Percentiles rank a stretch among this genome's conserved stretches.
Evolutionary conservation across 2,797 vertebrate species (phyloP).

Genomic region (Galaxias olidus): DNA sequence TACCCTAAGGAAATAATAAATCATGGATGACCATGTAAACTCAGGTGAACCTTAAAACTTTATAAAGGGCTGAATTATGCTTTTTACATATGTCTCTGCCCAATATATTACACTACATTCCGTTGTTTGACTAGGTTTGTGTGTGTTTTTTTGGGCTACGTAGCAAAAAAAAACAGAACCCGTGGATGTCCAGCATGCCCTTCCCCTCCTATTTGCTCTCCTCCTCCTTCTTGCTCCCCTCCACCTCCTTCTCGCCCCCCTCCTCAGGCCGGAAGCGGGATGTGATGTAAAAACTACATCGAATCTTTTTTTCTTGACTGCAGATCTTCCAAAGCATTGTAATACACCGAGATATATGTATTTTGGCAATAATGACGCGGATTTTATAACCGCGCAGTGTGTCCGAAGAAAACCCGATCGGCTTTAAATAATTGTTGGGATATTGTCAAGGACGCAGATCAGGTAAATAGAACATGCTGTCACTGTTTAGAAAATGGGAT

Average conservation of each 20-base stretch:
- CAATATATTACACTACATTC: no score
- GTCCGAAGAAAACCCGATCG: constrained; percentile 21
- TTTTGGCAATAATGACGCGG: constrained; percentile 40
- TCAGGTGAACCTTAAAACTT: no score
- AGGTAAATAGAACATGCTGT: constrained; percentile 38
- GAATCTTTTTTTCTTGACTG: constrained; percentile 44
- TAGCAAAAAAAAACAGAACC: no score
- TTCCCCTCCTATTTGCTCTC: constrained; percentile 1
- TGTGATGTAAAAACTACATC: constrained; percentile 59
- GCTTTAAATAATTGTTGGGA: constrained; percentile 23
- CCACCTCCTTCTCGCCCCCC: constrained; percentile 11
- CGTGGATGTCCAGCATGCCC: no score
- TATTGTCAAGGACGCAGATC: constrained; percentile 26
- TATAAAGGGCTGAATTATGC: no score
- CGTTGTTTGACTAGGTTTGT: no score
- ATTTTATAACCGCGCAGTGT: constrained; percentile 26
- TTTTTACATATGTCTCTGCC: no score
- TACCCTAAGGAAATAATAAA: no score
- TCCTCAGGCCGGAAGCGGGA: constrained; percentile 60
- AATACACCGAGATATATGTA: constrained; percentile 34
- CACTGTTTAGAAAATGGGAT: constrained; percentile 14
- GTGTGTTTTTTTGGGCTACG: no score
- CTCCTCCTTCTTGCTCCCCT: neutral
- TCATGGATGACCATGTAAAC: no score
- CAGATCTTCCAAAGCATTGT: constrained; percentile 47